Evolutionary conservation across 2,888 invertebrate genomes (phyloP).

Genomic region (Zonitis immaculata): DNA sequence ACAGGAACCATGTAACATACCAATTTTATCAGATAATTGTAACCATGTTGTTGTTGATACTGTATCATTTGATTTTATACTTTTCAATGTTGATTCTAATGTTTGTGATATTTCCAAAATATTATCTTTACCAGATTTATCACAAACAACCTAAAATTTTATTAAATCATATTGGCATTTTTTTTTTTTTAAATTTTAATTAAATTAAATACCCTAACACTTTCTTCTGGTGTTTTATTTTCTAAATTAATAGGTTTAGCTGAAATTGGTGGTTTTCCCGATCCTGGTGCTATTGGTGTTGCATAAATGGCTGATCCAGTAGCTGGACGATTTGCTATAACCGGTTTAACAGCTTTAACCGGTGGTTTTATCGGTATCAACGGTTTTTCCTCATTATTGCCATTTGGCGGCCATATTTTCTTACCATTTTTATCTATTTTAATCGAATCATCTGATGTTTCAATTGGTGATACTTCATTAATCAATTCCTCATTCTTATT

Average conservation of each 20-base stretch:
- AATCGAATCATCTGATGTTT: conserved; percentile 46
- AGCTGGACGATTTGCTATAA: conserved; percentile 50
- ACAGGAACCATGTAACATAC: conserved; percentile 77
- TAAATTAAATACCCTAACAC: conserved; percentile 41
- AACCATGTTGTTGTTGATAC: conserved; percentile 68
- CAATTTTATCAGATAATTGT: conserved; percentile 74
- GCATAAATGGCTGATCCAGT: conserved; percentile 67
- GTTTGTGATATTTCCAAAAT: conserved; percentile 64
- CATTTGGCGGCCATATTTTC: conserved; percentile 52
- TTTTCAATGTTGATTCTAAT: conserved; percentile 61
- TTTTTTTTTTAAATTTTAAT: not conserved
- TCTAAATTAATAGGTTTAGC: conserved; percentile 49
- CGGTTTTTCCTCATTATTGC: conserved; percentile 58
- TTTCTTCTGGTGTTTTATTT: conserved; percentile 45
- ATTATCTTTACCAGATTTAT: conserved; percentile 49
- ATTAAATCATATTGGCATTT: not conserved
- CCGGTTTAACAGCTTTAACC: conserved; percentile 58
- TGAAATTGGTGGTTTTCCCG: conserved; percentile 49
- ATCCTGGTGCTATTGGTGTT: conserved; percentile 57
- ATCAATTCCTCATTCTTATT: conserved; percentile 47
- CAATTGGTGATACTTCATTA: conserved; percentile 42
- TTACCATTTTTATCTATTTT: conserved; percentile 38
- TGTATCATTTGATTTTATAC: conserved; percentile 53
- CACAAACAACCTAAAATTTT: conserved; percentile 11
- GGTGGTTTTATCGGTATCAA: conserved; percentile 66